phyloP scores from a whole-genome alignment of 2,113 vertebrate genomes.

The Ascaphus truei region DNA sequence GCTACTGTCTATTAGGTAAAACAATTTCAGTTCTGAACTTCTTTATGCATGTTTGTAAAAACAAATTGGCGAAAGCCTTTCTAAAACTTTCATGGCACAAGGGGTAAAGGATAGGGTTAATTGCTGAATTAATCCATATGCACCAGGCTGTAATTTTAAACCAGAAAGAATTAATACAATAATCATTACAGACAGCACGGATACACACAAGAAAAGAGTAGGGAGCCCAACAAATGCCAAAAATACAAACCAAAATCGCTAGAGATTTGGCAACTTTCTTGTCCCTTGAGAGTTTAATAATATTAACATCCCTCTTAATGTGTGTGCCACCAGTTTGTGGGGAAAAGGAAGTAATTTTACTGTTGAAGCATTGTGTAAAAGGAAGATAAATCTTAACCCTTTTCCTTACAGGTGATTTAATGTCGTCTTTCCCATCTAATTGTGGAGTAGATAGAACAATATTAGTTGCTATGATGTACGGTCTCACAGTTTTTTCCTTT shows the following conservation, averaged over 20 bases:
- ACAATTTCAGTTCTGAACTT: too few relatives aligned
- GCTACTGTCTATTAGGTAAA: too few relatives aligned
- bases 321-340: slow-evolving; percentile 59
- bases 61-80: slow-evolving; percentile 53
- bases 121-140: slow-evolving; percentile 77
- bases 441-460: neutral
- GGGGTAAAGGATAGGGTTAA: slow-evolving; percentile 81
- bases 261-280: slow-evolving; percentile 76
- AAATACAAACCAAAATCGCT: slow-evolving; percentile 70
- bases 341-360: neutral
- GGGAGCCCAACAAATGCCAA: slow-evolving; percentile 77
- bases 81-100: slow-evolving; percentile 76
- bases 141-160: slow-evolving; percentile 79
- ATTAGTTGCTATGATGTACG: neutral
- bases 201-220: slow-evolving; percentile 75
- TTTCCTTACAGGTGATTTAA: too few relatives aligned
- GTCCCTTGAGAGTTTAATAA: slow-evolving; percentile 56
- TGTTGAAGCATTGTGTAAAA: too few relatives aligned
- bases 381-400: too few relatives aligned
- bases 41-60: neutral
- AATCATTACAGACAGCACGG: slow-evolving; percentile 52
- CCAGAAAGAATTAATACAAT: slow-evolving; percentile 46
- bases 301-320: slow-evolving; percentile 64
- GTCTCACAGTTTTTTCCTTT: too few relatives aligned
- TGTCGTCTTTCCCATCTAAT: too few relatives aligned